phyloP scores from a whole-genome alignment of 2,888 invertebrate genomes.

The Brachyptera risi region DNA sequence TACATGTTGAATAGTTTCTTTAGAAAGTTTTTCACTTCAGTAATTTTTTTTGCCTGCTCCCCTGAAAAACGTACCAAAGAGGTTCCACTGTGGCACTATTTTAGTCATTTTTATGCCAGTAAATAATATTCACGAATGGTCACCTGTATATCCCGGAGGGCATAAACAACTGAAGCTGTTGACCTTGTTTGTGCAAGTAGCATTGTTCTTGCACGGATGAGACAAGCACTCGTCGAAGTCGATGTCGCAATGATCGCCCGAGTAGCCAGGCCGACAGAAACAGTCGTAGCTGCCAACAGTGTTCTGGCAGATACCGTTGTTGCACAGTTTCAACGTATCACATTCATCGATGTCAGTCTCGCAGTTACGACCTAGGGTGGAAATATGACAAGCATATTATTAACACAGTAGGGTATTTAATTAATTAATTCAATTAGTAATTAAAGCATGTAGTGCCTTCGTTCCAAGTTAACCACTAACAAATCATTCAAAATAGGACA shows the following conservation, averaged over 20 bases:
- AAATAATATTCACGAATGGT: neutral
- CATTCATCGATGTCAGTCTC: constrained; percentile 74
- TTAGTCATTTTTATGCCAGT: neutral
- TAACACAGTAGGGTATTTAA: too few species aligned
- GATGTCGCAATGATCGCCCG: constrained; percentile 76
- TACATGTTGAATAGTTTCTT: too few species aligned
- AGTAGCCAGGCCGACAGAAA: constrained; percentile 83
- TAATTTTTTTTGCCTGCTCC: too few species aligned
- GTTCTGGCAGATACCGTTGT: constrained; percentile 80
- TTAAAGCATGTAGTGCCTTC: too few species aligned
- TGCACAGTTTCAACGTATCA: constrained; percentile 51
- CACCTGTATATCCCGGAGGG: constrained; percentile 72
- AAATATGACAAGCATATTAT: too few species aligned
- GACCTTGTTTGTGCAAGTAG: constrained; percentile 74
- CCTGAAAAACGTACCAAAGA: too few species aligned
- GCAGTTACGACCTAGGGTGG: too few species aligned
- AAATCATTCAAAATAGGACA: too few species aligned
- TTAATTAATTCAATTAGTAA: too few species aligned
- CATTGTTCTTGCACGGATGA: constrained; percentile 77
- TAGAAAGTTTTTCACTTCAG: too few species aligned
- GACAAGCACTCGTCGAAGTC: constrained; percentile 87
- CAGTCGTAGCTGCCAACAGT: constrained; percentile 70
- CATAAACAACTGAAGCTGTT: constrained; percentile 83
- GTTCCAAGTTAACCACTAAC: too few species aligned
- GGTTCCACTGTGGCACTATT: too few species aligned